Evolutionary conservation across 2,888 invertebrate genomes (phyloP), one percentile per base, ranked within the genome.

Genomic region (Galeruca laticollis): DNA sequence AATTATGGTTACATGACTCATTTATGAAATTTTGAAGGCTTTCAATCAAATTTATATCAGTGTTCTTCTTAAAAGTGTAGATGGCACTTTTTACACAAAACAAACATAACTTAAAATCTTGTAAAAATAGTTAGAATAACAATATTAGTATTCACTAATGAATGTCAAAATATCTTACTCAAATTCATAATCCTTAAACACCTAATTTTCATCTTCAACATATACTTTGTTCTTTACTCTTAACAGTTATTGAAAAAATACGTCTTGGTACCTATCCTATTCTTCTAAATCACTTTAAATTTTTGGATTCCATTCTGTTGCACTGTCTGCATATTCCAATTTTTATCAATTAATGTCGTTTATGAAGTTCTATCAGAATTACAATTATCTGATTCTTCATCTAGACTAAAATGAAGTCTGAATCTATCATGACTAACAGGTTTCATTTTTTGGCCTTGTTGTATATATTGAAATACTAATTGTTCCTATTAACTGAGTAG

Each of bases 121-220:
- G 3, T 26, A 26, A 26, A 26, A 26, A 26, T 26, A 6, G 3
- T 26, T 26, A 26, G 6, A 5, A 26, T 26, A 26, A 26, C n/a
- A n/a, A n/a, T 5, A 3, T 26, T 26, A 0, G 26, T 26, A 26
- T 5, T 0, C 26, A 26, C 26, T 26, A 26, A n/a, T n/a, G n/a
- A 5, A 26, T 26, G 6, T 26, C 3, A 26, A 26, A 26, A 1
- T 26, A 5, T 26, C 26, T 26, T 26, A 26, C 26, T 6, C 43
- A 57, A 66, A 20, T 68, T 62, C 74, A 65, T 26, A n/a, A 47
- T 79, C 79, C 52, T 72, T 73, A 71, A 78, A 80, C 73, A 79
- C 74, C 75, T 77, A 78, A 57, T 80, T 78, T 62, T 79, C 79
- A 71, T 79, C 76, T 60, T 72, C 65, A 21, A 75, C 54, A 62